Evolutionary conservation across 2,888 invertebrate species (phyloP), one percentile per base, ranked within the genome.

Genomic region (Oscheius sp.): DNA sequence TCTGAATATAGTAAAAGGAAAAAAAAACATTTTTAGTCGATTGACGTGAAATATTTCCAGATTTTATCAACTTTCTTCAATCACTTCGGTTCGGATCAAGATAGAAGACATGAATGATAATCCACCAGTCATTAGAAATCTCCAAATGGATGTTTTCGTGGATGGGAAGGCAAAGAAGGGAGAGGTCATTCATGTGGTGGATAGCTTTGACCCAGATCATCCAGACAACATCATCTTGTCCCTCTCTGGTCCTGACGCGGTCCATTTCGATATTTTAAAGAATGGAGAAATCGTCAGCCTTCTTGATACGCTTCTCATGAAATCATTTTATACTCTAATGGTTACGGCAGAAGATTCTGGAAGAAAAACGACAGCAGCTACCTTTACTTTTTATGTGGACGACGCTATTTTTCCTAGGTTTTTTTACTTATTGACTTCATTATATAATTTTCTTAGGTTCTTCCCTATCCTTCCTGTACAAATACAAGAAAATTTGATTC

Each of bases 61-160:
- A 75, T 92, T 92, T 1, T 88, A 89, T 1, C 90, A 93, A 73
- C 88, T 93, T 45, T 93, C 93, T 2, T 93, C 94, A 0, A 94
- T 94, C 86, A 95, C 95, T 87, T 88, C 93, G 68, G 93, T 95
- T 1, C 93, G 93, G 4, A 93, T 95, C 38, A 93, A 94, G 71
- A 93, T 95, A 5, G 93, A 94, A 22, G 94, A 95, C 86, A 91
- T 94, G 70, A 95, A 95, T 86, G 95, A 95, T 87, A 94, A 94
- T 87, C 92, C 93, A 5, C 95, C 95, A 0, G 89, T 92, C 22
- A 75, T 81, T 30, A 51, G 56, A 45, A 77, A 77, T 62, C 32
- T 45, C 8, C 71, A 75, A 26, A 33, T 72, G 30, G 81, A 81
- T 28, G 67, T 80, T 22, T 77, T 72, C 44, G 62, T 80, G 0